Conservation (phyloP, 2,888 invertebrate genomes). For the Melanophora roralis region DNA sequence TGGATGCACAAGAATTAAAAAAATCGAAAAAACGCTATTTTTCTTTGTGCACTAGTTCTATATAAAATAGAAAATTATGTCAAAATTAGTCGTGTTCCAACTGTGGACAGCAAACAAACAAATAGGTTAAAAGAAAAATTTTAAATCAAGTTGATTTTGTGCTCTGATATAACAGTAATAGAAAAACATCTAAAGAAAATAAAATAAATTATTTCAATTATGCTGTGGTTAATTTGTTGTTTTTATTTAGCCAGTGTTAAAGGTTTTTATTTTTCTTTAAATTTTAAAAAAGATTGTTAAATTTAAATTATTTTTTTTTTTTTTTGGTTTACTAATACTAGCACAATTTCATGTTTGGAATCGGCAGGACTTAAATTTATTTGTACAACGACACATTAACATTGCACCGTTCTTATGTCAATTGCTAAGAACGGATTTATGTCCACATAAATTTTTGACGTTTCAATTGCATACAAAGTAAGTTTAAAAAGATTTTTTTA, state of each 20-base stretch:
- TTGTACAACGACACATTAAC: conserved; percentile 65
- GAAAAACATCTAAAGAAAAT: background rate
- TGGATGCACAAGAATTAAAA: conserved; percentile 15
- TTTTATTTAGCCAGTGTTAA: conserved; percentile 2
- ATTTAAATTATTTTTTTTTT: background rate
- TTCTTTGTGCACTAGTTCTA: conserved; percentile 12
- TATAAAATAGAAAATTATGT: conserved; percentile 39
- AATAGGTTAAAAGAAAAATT: background rate
- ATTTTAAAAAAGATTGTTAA: background rate
- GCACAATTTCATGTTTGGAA: conserved; percentile 35
- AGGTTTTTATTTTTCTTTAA: conserved; percentile 5
- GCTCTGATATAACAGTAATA: background rate
- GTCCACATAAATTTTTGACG: conserved; percentile 68
- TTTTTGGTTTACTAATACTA: conserved; percentile 3
- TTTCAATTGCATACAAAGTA: conserved; percentile 68
- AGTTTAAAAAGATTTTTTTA: conserved; percentile 55
- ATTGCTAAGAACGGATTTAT: conserved; percentile 66
- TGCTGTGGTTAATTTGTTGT: background rate
- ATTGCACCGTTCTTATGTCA: conserved; percentile 71
- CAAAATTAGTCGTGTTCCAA: conserved; percentile 43
- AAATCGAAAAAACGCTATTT: background rate
- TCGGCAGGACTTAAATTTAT: conserved; percentile 43
- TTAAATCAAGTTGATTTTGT: background rate
- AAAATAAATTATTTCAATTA: background rate
- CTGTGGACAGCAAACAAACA: conserved; percentile 9